Percentiles rank a stretch among this genome's conserved stretches.
Conservation (phyloP, 2,113 vertebrate species). For the Leucopsar rothschildi region DNA sequence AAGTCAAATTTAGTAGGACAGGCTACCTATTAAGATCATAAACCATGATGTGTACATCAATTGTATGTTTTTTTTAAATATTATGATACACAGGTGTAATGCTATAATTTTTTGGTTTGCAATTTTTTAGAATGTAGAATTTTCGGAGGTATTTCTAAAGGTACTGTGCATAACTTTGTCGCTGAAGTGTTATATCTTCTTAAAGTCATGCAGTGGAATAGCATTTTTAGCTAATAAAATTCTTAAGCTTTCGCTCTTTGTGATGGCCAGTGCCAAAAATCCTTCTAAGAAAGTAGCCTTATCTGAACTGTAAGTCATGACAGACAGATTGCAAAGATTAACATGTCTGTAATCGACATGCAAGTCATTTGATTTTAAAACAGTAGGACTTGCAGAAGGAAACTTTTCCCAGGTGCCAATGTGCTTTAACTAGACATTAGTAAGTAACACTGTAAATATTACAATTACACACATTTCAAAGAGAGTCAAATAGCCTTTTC, state of each 20-base stretch:
- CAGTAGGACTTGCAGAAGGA: not conserved
- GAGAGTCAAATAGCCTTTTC: conserved; percentile 2
- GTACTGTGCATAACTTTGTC: not conserved
- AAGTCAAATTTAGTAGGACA: not conserved
- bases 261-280: not conserved
- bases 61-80: not conserved
- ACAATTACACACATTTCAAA: conserved; percentile 6
- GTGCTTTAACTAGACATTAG: not conserved
- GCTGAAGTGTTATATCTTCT: not conserved
- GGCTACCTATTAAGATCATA: not conserved
- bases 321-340: not conserved
- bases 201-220: not conserved
- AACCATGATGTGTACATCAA: not conserved
- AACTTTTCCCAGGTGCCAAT: not conserved
- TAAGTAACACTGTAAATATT: not conserved
- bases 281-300: not conserved
- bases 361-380: not conserved
- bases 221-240: not conserved
- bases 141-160: not conserved
- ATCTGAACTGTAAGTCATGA: not conserved
- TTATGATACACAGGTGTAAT: not conserved
- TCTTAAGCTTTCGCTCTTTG: not conserved
- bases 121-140: not conserved
- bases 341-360: not conserved
- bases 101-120: not conserved